These are phyloP conservation scores for Chionoecetes opilio DNA, from an alignment of 1,140 invertebrate species.

Conservation along the genomic window DNA sequence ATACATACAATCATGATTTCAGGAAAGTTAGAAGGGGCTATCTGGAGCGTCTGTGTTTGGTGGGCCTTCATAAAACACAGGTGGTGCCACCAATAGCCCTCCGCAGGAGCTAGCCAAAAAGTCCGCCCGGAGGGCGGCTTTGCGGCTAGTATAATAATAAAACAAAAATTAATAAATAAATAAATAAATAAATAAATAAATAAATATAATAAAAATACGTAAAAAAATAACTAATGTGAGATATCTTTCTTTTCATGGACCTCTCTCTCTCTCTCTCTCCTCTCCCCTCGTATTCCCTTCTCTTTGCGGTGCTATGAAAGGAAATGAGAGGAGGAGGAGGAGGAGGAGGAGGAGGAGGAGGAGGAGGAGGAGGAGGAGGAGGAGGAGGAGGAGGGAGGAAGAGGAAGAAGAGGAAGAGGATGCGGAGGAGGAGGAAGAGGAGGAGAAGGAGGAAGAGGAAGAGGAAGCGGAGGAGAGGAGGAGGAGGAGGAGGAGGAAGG, in stretches of 20 bases:
- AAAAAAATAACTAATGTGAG: background rate
- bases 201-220: too few species aligned
- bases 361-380: slow-evolving; percentile 3
- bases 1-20: too few species aligned
- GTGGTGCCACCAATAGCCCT: too few species aligned
- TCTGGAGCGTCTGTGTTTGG: too few species aligned
- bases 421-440: slow-evolving; percentile 18
- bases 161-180: background rate
- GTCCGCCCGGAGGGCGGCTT: too few species aligned
- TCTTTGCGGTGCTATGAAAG: background rate
- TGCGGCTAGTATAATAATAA: background rate
- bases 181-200: background rate
- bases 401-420: background rate
- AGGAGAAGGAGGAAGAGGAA: background rate
- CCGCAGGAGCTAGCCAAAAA: too few species aligned
- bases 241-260: too few species aligned
- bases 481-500: background rate
- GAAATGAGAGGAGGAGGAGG: background rate
- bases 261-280: too few species aligned
- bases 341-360: slow-evolving; percentile 10
- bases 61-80: too few species aligned
- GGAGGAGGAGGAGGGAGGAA: slow-evolving; percentile 38
- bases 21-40: too few species aligned
- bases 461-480: too few species aligned
- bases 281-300: too few species aligned